Conservation (phyloP, 1,140 invertebrate genomes). For the Kradibia gibbosae region DNA sequence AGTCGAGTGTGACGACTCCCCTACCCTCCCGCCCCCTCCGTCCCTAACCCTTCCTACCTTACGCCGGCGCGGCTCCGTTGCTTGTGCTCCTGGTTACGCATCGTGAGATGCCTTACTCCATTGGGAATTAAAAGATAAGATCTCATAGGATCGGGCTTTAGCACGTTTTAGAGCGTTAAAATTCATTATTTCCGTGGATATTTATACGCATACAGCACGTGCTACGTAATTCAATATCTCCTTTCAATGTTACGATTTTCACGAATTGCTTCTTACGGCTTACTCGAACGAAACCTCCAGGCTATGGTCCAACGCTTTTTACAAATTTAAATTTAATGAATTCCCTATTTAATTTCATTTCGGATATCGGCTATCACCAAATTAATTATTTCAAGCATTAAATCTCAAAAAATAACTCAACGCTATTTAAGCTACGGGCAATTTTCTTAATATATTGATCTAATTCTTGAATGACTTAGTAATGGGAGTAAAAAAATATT, state of each 20-base stretch:
- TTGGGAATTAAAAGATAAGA: not conserved
- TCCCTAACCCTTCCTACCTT: no score
- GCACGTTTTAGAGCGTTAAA: not conserved
- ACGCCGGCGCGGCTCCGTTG: not conserved
- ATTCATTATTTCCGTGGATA: not conserved
- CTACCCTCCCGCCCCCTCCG: no score
- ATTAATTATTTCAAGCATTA: no score
- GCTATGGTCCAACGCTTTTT: no score
- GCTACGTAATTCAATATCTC: not conserved
- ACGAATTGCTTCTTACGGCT: not conserved
- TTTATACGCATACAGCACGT: not conserved
- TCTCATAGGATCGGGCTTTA: not conserved
- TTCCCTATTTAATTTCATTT: no score
- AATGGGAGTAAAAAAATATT: no score
- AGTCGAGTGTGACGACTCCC: not conserved
- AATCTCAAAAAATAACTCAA: no score
- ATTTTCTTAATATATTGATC: no score
- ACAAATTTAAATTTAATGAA: no score
- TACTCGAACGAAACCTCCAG: not conserved
- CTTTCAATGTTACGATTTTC: not conserved
- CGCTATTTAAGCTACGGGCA: no score
- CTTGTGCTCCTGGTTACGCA: slow-evolving; percentile 1
- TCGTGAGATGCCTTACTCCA: not conserved
- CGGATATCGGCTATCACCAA: no score
- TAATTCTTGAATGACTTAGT: no score